Evolutionary conservation across 1,140 invertebrate genomes (phyloP).

Genomic region (Tribolium madens): DNA sequence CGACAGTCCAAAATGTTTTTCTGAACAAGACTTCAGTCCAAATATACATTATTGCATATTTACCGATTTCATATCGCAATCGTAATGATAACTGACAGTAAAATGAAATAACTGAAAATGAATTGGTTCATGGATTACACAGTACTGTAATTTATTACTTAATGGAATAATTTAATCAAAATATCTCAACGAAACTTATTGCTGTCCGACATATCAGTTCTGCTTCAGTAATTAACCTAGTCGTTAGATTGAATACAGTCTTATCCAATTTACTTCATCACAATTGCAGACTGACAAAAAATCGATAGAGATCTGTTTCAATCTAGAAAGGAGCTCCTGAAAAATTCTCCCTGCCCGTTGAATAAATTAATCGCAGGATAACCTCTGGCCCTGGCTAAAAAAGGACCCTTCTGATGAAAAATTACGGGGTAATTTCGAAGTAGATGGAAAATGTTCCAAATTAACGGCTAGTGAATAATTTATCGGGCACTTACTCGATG

Average conservation of each 20-base stretch:
- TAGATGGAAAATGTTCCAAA: slow-evolving; percentile 44
- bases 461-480: slow-evolving; percentile 50
- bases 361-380: slow-evolving; percentile 37
- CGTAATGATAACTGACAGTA: slow-evolving; percentile 7
- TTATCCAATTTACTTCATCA: too few species aligned
- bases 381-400: slow-evolving; percentile 24
- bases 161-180: slow-evolving; percentile 40
- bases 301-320: slow-evolving; percentile 25
- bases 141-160: slow-evolving; percentile 41
- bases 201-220: background rate
- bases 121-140: slow-evolving; percentile 27
- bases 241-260: background rate
- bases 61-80: slow-evolving; percentile 18
- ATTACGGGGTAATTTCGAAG: slow-evolving; percentile 42
- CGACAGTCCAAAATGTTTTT: background rate
- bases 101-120: slow-evolving; percentile 42
- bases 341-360: slow-evolving; percentile 2
- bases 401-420: slow-evolving; percentile 41
- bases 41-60: slow-evolving; percentile 1
- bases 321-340: background rate
- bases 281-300: background rate
- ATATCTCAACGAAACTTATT: slow-evolving; percentile 6
- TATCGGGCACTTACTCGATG: slow-evolving; percentile 45
- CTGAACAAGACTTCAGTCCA: background rate
- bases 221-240: background rate